phyloP scores from a whole-genome alignment of 2,113 vertebrate genomes.

The Crotalus helleri region DNA sequence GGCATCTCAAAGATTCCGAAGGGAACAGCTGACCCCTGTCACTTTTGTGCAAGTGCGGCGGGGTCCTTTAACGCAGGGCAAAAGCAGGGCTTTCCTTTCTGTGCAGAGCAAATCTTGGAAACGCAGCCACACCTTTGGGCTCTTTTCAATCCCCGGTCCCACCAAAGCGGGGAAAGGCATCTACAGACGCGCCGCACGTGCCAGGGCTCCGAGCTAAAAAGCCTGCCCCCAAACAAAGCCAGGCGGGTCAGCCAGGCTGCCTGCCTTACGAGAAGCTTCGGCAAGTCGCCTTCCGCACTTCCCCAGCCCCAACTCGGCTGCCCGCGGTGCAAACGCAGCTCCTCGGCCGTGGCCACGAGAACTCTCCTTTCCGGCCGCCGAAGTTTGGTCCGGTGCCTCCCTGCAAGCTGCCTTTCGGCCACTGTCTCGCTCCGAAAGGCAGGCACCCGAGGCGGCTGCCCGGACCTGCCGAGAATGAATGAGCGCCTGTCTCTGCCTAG shows the following conservation, averaged over 20 bases:
- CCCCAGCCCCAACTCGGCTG: no score
- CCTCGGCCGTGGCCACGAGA: background rate
- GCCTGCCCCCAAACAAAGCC: background rate
- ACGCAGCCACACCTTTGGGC: background rate
- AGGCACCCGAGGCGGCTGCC: background rate
- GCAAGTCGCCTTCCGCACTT: background rate
- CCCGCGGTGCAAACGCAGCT: background rate
- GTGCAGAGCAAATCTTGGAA: background rate
- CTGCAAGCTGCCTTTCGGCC: background rate
- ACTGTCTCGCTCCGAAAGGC: no score
- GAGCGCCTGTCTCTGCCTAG: background rate
- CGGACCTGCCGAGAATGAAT: conserved; percentile 8
- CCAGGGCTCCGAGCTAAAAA: background rate
- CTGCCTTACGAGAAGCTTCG: background rate
- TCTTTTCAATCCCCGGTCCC: background rate
- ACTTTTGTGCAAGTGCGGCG: background rate
- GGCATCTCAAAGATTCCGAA: background rate
- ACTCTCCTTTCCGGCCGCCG: background rate
- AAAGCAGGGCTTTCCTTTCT: background rate
- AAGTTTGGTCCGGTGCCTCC: background rate
- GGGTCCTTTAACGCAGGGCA: background rate
- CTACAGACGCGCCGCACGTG: background rate
- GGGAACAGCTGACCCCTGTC: background rate
- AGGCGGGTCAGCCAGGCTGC: background rate
- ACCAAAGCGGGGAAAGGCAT: background rate